Base-by-base conservation (phyloP, 2,888 invertebrate genomes). In the Hecatera dysodea region DNA sequence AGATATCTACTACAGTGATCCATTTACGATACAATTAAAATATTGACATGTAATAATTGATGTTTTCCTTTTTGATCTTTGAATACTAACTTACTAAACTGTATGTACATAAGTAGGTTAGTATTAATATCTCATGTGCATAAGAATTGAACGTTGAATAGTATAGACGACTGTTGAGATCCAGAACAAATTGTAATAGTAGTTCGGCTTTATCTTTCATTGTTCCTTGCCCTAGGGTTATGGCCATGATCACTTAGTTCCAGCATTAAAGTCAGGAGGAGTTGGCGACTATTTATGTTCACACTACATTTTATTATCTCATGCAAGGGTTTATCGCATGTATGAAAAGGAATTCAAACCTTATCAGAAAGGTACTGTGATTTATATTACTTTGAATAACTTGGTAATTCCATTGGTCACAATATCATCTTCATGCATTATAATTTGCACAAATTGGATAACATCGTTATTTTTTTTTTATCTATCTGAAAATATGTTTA, bases 261-360 rank as follows among this genome's bases (percentile, higher is more conserved):
- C 97, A 7, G 96, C 96, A n/a, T 64, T 96, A 46, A 82, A 85
- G 24, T 91, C 93, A 3, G 86, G 94, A 57, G 97, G 97, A 8
- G 85, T 96, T 24, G 96, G 96, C 0, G 96, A 96, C 63, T 98
- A 98, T 89, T 88, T 96, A 61, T 97, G 97, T 74, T 93, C 94
- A 0, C 97, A 97, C 86, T 97, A 97, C 84, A 91, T 97, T 67
- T 89, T 98, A 27, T 91, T 97, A 71, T 97, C 97, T 0, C 98
- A 98, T 88, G 97, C 97, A 0, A 95, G 94, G 66, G 97, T 96
- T 1, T 98, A 97, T 86, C 95, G 96, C 61, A 87, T 97, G 50
- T 97, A 97, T 86, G 93, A 97, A 67, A 90, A 94, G 52, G 93
- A 96, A 81, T 98, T 96, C 84, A 93, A 95, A 78, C 86, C 91